A percentile compares a stretch with the other conserved stretches of the same genome.
Evolutionary conservation across 2,797 vertebrate species (phyloP).

Genomic region (Danio albolineatus): DNA sequence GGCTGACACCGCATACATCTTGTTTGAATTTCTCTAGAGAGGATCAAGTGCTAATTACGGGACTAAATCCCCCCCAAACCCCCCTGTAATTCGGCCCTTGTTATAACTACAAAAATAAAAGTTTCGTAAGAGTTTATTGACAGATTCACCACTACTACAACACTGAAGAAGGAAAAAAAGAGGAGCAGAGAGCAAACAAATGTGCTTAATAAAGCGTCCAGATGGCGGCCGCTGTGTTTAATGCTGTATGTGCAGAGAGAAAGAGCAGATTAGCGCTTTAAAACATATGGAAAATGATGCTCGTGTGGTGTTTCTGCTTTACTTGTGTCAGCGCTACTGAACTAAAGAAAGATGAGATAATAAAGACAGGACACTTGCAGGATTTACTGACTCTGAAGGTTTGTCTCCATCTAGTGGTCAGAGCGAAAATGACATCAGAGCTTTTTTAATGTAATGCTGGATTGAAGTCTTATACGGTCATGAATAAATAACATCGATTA

Average conservation of each 20-base stretch:
- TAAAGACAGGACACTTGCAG: background rate
- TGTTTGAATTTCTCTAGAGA: too few species aligned
- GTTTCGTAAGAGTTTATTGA: background rate
- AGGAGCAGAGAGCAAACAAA: background rate
- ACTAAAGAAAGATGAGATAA: background rate
- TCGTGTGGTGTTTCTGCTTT: conserved; percentile 21
- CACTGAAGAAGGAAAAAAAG: background rate
- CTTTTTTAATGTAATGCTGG: background rate
- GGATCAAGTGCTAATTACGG: too few species aligned
- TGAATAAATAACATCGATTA: too few species aligned
- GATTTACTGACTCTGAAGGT: background rate
- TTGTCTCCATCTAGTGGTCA: conserved; percentile 28
- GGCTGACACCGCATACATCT: too few species aligned
- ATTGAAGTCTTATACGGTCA: too few species aligned
- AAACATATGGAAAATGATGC: conserved; percentile 20
- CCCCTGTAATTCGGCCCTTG: too few species aligned
- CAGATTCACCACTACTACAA: background rate
- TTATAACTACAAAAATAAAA: background rate
- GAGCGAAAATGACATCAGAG: background rate
- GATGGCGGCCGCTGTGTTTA: conserved; percentile 15
- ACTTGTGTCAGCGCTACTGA: conserved; percentile 17
- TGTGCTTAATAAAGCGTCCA: background rate
- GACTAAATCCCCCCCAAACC: too few species aligned
- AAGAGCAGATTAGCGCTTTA: background rate
- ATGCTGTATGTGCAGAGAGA: conserved; percentile 27